A percentile compares a stretch with the other conserved stretches of the same genome.
These are phyloP conservation scores for Callocephalon fimbriatum DNA, from an alignment of 2,113 vertebrate genomes.

Conservation along the genomic window DNA sequence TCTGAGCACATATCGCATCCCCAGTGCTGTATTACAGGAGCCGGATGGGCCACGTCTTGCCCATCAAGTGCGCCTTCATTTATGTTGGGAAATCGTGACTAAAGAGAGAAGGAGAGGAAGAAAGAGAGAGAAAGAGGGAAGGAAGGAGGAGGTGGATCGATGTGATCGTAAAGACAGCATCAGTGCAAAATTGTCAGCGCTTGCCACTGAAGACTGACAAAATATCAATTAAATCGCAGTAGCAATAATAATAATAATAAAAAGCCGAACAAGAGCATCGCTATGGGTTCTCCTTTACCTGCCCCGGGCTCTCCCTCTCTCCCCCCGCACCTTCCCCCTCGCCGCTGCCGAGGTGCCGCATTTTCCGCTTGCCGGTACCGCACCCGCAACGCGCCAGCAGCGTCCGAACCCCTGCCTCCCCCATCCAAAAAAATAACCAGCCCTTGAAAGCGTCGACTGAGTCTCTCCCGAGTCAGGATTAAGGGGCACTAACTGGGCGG, in stretches of 20 bases:
- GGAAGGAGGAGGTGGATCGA: background rate
- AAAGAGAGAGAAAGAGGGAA: background rate
- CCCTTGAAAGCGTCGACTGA: background rate
- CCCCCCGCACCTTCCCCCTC: background rate
- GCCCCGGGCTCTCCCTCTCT: background rate
- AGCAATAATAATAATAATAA: background rate
- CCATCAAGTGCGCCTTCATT: background rate
- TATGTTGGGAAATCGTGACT: background rate
- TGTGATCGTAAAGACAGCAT: background rate
- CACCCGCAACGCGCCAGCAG: background rate
- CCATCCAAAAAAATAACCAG: constrained; percentile 16
- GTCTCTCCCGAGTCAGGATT: constrained; percentile 42
- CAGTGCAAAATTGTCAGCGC: background rate
- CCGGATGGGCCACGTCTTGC: constrained; percentile 4
- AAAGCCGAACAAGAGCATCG: background rate
- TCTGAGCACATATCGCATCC: background rate
- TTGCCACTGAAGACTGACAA: background rate
- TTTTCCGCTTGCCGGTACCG: background rate
- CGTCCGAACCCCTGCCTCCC: background rate
- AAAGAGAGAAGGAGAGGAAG: background rate
- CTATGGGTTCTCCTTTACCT: background rate
- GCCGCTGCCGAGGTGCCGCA: background rate
- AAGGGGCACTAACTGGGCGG: constrained; percentile 55
- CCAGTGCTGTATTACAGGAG: background rate
- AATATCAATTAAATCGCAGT: background rate